Percentiles rank a stretch among this genome's conserved stretches.
These are phyloP conservation scores for Parnassius mnemosyne DNA, from an alignment of 2,888 invertebrate species.

Conservation along the genomic window DNA sequence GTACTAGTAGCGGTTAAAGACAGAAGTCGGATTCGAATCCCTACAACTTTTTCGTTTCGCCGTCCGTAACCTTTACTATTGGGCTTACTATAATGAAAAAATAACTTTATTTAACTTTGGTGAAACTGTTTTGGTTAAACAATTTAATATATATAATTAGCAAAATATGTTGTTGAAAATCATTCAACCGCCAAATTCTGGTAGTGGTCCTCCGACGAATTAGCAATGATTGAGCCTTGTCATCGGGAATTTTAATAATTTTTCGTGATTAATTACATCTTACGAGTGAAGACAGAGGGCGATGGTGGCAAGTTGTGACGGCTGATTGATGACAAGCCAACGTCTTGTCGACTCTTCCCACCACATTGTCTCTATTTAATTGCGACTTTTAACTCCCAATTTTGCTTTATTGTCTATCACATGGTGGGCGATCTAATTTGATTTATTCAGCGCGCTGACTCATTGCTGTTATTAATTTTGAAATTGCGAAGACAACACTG, in stretches of 20 bases:
- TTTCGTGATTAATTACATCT: constrained; percentile 76
- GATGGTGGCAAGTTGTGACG: constrained; percentile 45
- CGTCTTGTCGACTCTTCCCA: constrained; percentile 50
- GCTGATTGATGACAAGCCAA: constrained; percentile 74
- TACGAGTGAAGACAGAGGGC: constrained; percentile 57
- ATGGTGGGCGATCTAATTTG: constrained; percentile 66
- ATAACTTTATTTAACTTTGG: too few relatives aligned
- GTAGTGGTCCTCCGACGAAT: constrained; percentile 35
- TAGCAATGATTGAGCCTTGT: constrained; percentile 67
- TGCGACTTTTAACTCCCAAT: constrained; percentile 71
- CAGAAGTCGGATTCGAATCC: too few relatives aligned
- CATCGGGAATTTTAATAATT: constrained; percentile 78
- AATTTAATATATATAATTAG: too few relatives aligned
- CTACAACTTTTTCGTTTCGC: too few relatives aligned
- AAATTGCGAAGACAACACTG: constrained; percentile 58
- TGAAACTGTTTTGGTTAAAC: too few relatives aligned
- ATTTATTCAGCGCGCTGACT: constrained; percentile 67
- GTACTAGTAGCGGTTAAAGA: too few relatives aligned
- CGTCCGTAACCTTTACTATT: too few relatives aligned
- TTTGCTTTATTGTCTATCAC: constrained; percentile 66
- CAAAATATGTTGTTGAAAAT: too few relatives aligned
- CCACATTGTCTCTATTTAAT: constrained; percentile 71
- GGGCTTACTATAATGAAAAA: too few relatives aligned
- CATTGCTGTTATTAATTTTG: constrained; percentile 73
- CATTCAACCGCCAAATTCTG: constrained; percentile 40